Evolutionary conservation across 2,113 vertebrate genomes (phyloP).

Genomic region (Coregonus clupeaformis): DNA sequence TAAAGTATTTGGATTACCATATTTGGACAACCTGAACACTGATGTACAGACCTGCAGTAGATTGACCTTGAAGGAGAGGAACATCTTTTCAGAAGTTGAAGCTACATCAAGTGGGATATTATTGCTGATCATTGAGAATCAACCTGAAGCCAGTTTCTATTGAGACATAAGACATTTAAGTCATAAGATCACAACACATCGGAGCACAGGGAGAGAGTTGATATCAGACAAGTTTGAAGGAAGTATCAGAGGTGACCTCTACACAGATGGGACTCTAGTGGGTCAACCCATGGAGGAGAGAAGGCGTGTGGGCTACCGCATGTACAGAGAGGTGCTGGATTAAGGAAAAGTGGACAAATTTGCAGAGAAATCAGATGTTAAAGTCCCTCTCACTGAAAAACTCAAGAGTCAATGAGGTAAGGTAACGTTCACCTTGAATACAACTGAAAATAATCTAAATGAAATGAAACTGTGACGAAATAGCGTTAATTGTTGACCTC

Average conservation of each 20-base stretch:
- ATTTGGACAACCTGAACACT: background rate
- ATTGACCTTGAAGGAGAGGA: background rate
- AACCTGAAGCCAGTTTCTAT: background rate
- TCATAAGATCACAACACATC: too few species aligned
- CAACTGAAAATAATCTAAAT: too few species aligned
- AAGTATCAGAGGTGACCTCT: background rate
- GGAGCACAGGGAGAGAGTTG: too few species aligned
- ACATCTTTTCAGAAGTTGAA: background rate
- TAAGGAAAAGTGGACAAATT: background rate
- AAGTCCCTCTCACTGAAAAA: background rate
- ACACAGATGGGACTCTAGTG: too few species aligned
- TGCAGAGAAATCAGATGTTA: background rate
- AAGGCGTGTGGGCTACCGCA: background rate
- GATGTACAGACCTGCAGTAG: background rate
- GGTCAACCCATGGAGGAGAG: background rate
- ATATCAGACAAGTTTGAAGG: background rate
- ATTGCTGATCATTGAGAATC: background rate
- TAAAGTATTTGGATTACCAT: background rate
- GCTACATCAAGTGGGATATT: background rate
- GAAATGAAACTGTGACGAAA: too few species aligned
- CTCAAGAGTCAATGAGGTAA: slow-evolving; percentile 5
- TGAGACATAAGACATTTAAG: background rate
- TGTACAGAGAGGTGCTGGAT: background rate
- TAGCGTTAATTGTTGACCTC: too few species aligned
- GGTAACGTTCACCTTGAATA: background rate